Conservation (phyloP, 2,888 invertebrate species). For the Pristionchus fissidentatus region DNA sequence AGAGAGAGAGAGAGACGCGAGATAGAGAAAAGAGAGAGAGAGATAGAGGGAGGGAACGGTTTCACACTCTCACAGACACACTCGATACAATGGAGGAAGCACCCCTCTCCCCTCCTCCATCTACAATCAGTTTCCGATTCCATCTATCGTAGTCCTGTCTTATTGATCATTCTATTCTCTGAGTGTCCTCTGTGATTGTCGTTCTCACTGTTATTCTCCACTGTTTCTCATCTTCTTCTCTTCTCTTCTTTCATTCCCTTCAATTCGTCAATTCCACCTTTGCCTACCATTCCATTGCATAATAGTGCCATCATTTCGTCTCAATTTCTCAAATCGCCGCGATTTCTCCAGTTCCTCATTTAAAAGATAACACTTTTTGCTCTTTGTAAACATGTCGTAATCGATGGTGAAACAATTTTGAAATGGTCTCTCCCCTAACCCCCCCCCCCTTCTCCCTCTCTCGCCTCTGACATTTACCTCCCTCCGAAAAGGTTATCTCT, state of each 20-base stretch:
- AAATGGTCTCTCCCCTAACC: too few relatives aligned
- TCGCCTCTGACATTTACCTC: background rate
- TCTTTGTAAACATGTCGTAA: too few relatives aligned
- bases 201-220: slow-evolving; percentile 15
- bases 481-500: background rate
- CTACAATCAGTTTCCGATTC: background rate
- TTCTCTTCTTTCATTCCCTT: background rate
- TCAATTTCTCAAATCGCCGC: background rate
- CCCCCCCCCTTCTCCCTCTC: too few relatives aligned
- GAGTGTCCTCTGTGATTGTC: background rate
- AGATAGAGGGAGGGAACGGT: background rate
- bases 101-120: background rate
- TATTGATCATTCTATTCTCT: background rate
- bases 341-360: background rate
- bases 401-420: background rate
- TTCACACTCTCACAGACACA: slow-evolving; percentile 2
- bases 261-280: background rate
- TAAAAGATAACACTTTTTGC: background rate
- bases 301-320: background rate
- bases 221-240: slow-evolving; percentile 18
- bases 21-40: background rate
- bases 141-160: background rate
- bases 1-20: too few relatives aligned
- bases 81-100: background rate
- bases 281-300: background rate